These are phyloP conservation scores for Hirundichthys speculiger DNA, from an alignment of 2,113 vertebrate species.

Conservation along the genomic window DNA sequence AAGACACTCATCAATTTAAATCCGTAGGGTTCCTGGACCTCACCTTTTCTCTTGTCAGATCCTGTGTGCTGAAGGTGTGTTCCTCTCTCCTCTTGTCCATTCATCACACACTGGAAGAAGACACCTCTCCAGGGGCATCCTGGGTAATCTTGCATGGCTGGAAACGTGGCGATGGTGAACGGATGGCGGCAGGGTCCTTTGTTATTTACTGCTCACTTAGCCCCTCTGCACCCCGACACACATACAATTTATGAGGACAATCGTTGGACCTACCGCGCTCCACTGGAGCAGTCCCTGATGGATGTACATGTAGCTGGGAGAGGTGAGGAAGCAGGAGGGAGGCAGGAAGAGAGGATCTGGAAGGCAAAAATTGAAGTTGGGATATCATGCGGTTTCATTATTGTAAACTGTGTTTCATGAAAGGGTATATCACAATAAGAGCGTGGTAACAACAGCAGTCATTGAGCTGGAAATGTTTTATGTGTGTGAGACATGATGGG, in stretches of 20 bases:
- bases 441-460: background rate
- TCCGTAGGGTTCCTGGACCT: slow-evolving; percentile 65
- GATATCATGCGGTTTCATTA: slow-evolving; percentile 61
- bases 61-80: slow-evolving; percentile 40
- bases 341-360: slow-evolving; percentile 11
- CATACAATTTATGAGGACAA: slow-evolving; percentile 88
- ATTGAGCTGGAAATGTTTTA: background rate
- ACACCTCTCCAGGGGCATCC: slow-evolving; percentile 71
- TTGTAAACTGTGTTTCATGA: slow-evolving; percentile 44
- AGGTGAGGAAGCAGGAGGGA: slow-evolving; percentile 35
- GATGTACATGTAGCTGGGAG: slow-evolving; percentile 67
- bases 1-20: slow-evolving; percentile 86
- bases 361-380: slow-evolving; percentile 54
- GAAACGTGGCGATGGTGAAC: slow-evolving; percentile 68
- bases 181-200: slow-evolving; percentile 71
- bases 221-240: slow-evolving; percentile 74
- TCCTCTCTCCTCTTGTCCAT: slow-evolving; percentile 58
- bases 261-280: slow-evolving; percentile 75
- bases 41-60: slow-evolving; percentile 63
- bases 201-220: slow-evolving; percentile 89
- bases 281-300: slow-evolving; percentile 80
- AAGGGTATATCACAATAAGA: slow-evolving; percentile 26
- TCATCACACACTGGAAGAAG: slow-evolving; percentile 74
- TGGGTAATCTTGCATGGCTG: slow-evolving; percentile 82
- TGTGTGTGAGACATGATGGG: slow-evolving; percentile 15